These are phyloP conservation scores for Cephalotes varians DNA, from an alignment of 2,888 invertebrate genomes.

Conservation along the genomic window DNA sequence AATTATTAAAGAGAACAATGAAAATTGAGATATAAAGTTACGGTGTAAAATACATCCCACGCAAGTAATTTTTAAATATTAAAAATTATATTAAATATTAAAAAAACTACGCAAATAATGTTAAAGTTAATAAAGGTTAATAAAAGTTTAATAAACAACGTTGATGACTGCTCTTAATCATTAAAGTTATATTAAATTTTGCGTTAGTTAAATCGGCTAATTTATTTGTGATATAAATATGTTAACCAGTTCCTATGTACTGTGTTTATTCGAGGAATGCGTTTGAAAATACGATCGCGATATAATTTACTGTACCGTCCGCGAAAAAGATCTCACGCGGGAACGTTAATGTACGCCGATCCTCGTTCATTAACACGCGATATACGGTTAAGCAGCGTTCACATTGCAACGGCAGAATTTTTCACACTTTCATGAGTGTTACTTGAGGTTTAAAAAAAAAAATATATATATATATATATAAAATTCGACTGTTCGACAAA, in stretches of 20 bases:
- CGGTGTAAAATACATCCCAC: no score
- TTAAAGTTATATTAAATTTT: not conserved
- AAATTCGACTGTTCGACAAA: not conserved
- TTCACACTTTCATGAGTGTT: not conserved
- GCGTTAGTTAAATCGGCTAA: not conserved
- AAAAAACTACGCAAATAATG: no score
- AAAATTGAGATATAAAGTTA: no score
- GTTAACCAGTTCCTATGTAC: not conserved
- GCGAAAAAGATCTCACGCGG: slow-evolving; percentile 51
- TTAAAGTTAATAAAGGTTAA: no score
- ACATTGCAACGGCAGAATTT: not conserved
- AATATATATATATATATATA: no score
- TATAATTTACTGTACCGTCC: slow-evolving; percentile 44
- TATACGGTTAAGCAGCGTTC: slow-evolving; percentile 37
- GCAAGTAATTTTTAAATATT: no score
- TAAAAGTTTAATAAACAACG: not conserved
- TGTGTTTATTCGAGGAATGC: not conserved
- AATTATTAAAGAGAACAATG: no score
- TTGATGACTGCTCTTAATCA: not conserved
- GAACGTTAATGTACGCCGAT: slow-evolving; percentile 44
- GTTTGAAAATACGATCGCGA: slow-evolving; percentile 29
- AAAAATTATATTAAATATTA: no score
- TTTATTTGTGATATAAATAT: slow-evolving; percentile 19
- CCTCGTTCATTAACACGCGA: slow-evolving; percentile 54
- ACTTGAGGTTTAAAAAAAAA: no score